These are phyloP conservation scores for Panorpa germanica DNA, from an alignment of 2,888 invertebrate genomes.

Conservation along the genomic window DNA sequence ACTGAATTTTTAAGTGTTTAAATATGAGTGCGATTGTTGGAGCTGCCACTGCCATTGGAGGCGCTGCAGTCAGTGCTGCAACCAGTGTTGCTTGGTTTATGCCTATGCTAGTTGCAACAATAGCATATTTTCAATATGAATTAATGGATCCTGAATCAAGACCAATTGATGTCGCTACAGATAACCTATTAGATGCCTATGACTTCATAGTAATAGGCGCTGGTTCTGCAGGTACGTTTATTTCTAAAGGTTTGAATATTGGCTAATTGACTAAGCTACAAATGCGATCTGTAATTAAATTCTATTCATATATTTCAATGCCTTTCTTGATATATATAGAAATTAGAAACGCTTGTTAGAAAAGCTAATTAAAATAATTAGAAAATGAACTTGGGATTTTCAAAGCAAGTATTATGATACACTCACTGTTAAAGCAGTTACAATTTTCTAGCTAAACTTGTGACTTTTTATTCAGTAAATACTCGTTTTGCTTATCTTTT, in stretches of 20 bases:
- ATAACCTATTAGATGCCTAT: constrained; percentile 43
- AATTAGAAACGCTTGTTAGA: no score
- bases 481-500: no score
- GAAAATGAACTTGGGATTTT: no score
- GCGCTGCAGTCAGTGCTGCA: constrained; percentile 43
- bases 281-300: no score
- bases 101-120: constrained; percentile 65
- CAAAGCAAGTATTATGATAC: no score
- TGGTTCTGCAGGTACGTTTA: constrained; percentile 56
- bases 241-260: constrained; percentile 7
- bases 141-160: constrained; percentile 66
- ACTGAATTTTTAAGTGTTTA: neutral
- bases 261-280: no score
- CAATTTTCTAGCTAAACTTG: no score
- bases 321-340: no score
- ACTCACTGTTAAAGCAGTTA: no score
- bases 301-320: no score
- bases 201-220: constrained; percentile 77
- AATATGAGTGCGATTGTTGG: constrained; percentile 46
- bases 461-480: no score
- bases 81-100: constrained; percentile 63
- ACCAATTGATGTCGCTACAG: constrained; percentile 48
- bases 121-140: constrained; percentile 76
- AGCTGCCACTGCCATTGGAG: constrained; percentile 41
- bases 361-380: no score